Evolutionary conservation across 2,888 invertebrate species (phyloP).

Genomic region (Synergus umbraculus): DNA sequence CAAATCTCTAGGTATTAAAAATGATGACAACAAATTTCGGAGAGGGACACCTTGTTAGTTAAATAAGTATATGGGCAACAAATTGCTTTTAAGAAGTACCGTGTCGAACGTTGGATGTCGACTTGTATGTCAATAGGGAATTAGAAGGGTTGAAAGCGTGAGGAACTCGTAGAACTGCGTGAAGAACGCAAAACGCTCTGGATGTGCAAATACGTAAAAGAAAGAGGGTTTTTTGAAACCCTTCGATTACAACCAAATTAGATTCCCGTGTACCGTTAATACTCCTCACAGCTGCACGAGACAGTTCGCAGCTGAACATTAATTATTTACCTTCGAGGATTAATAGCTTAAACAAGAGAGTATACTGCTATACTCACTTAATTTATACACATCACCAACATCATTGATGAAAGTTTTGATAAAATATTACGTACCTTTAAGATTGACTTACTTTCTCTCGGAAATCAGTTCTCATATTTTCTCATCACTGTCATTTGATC

Average conservation of each 20-base stretch:
- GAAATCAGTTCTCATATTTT: not conserved
- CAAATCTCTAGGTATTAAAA: no score
- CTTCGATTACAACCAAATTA: slow-evolving; percentile 62
- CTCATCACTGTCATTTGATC: not conserved
- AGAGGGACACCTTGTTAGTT: no score
- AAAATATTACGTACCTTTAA: not conserved
- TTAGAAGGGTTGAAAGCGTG: no score
- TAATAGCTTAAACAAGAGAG: slow-evolving; percentile 51
- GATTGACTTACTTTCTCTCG: slow-evolving; percentile 18
- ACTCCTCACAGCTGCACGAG: slow-evolving; percentile 57
- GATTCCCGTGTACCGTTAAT: slow-evolving; percentile 62
- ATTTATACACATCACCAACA: slow-evolving; percentile 38
- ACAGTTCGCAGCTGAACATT: slow-evolving; percentile 57
- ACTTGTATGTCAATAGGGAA: no score
- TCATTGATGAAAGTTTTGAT: slow-evolving; percentile 19
- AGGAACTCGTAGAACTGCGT: not conserved
- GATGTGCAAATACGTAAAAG: slow-evolving; percentile 37
- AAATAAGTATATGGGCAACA: no score
- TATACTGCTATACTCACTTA: slow-evolving; percentile 37
- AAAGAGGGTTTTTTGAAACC: slow-evolving; percentile 52
- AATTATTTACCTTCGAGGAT: slow-evolving; percentile 59
- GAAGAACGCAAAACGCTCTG: slow-evolving; percentile 10
- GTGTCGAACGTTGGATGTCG: no score
- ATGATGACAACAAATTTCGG: no score
- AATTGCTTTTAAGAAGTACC: no score